phyloP scores from a whole-genome alignment of 92 coral and sea anemone genomes.

The Isaurus tuberculatus region DNA sequence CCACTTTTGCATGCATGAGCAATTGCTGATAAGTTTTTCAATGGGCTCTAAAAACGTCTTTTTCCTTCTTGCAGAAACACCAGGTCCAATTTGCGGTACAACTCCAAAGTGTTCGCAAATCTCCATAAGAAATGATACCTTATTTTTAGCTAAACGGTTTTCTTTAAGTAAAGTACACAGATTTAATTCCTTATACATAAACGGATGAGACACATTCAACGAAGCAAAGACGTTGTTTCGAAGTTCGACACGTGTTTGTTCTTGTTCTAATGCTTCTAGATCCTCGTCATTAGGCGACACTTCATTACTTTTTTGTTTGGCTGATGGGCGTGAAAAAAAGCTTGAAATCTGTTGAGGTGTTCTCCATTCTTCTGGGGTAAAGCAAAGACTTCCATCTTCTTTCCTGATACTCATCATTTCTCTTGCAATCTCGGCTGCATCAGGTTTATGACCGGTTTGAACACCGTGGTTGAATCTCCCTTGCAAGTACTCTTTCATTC shows the following conservation, averaged over 20 bases:
- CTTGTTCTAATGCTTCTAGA: not conserved
- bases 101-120: not conserved
- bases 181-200: not conserved
- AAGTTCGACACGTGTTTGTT: not conserved
- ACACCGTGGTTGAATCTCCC: conserved; percentile 19
- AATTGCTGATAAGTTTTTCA: not conserved
- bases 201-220: not conserved
- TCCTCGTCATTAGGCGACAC: too few species aligned
- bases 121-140: not conserved
- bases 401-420: conserved; percentile 35
- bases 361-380: conserved; percentile 53
- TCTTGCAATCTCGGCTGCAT: conserved; percentile 46
- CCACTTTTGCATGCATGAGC: too few species aligned
- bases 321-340: conserved; percentile 43
- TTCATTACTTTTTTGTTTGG: conserved; percentile 17
- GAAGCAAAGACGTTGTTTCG: not conserved
- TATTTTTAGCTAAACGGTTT: not conserved
- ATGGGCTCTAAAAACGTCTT: not conserved
- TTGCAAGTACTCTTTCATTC: not conserved
- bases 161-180: not conserved
- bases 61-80: not conserved
- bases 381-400: conserved; percentile 33
- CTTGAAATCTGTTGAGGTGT: conserved; percentile 46
- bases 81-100: not conserved
- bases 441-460: conserved; percentile 41